Evolutionary conservation across 2,113 vertebrate genomes (phyloP).

Genomic region (Larimichthys polyactis): DNA sequence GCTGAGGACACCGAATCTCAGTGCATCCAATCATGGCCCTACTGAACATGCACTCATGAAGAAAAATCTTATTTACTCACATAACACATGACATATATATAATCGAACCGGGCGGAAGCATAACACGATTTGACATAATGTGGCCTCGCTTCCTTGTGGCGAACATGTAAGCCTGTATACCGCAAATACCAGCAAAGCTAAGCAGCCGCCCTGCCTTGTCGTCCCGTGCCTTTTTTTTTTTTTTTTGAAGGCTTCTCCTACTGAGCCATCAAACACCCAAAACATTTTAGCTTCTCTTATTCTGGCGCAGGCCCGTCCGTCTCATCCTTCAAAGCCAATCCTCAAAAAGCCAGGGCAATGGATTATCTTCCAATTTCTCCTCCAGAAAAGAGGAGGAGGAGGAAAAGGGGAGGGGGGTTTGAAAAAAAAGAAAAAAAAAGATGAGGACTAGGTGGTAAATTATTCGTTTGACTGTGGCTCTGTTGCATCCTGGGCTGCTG

Average conservation of each 20-base stretch:
- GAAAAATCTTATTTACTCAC: constrained; percentile 18
- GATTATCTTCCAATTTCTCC: constrained; percentile 76
- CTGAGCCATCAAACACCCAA: constrained; percentile 66
- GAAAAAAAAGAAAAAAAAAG: constrained; percentile 35
- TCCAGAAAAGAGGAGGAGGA: constrained; percentile 32
- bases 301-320: constrained; percentile 60
- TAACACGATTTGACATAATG: constrained; percentile 40
- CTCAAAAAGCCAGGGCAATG: constrained; percentile 72
- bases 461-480: constrained; percentile 60
- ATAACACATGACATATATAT: background rate
- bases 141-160: constrained; percentile 45
- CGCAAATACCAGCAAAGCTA: constrained; percentile 64
- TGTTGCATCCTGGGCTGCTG: constrained; percentile 36
- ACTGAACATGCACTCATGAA: background rate
- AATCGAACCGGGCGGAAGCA: constrained; percentile 36
- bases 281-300: constrained; percentile 71
- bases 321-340: constrained; percentile 78
- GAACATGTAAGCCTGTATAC: constrained; percentile 55
- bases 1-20: constrained; percentile 21
- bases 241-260: constrained; percentile 55
- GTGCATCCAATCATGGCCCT: constrained; percentile 5
- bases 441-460: constrained; percentile 59
- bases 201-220: constrained; percentile 56
- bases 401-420: background rate
- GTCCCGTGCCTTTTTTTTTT: background rate